A percentile compares a stretch with the other conserved stretches of the same genome.
phyloP scores from a whole-genome alignment of 2,113 vertebrate species.

The Galbula dea region DNA sequence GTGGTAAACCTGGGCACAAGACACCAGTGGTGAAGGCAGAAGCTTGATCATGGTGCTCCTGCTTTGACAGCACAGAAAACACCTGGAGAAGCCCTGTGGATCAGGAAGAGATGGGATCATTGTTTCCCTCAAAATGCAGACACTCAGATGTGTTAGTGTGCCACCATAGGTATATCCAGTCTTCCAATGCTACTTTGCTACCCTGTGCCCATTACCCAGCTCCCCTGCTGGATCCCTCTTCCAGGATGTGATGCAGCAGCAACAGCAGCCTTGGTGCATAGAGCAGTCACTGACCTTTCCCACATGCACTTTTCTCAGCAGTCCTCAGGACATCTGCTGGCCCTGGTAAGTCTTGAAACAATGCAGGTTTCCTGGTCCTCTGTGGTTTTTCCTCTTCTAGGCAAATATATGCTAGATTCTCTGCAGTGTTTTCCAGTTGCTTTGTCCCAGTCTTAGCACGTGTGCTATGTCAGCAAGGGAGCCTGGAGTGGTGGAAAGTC shows the following conservation, averaged over 20 bases:
- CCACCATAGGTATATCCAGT: rapidly evolving
- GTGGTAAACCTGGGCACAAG: not conserved
- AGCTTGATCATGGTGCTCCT: not conserved
- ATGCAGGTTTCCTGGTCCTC: conserved; percentile 12
- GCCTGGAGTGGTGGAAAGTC: not conserved
- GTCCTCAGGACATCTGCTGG: conserved; percentile 21
- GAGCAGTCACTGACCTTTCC: not conserved
- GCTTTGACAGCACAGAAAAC: not conserved
- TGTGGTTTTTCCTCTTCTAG: conserved; percentile 43
- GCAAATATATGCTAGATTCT: conserved; percentile 16
- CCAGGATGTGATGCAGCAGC: rapidly evolving
- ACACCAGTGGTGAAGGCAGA: not conserved
- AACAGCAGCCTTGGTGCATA: not conserved
- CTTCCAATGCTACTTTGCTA: not conserved
- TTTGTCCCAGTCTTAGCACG: not conserved
- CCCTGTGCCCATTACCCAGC: not conserved
- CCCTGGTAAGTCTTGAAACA: conserved; percentile 28
- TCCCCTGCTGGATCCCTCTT: no score
- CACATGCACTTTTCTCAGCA: not conserved
- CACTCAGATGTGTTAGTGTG: not conserved
- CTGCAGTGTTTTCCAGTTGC: not conserved
- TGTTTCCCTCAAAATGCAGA: not conserved
- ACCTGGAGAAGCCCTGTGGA: not conserved
- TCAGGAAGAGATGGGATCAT: not conserved
- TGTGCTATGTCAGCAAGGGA: not conserved